Evolutionary conservation across 1,140 invertebrate genomes (phyloP).

Genomic region (Drepana arcuata): DNA sequence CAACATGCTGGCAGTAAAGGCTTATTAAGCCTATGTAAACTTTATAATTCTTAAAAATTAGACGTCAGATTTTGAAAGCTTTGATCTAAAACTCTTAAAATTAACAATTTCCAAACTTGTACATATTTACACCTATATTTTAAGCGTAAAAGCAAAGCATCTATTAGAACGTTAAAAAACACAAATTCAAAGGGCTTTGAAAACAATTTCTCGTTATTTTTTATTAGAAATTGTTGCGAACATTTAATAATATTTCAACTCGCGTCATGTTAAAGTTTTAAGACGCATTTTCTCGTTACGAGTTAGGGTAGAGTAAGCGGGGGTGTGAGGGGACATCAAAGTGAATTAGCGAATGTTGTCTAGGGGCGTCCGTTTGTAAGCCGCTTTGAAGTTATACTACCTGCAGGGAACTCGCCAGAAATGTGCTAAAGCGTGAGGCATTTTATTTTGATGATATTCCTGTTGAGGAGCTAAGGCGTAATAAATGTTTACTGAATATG

Average conservation of each 20-base stretch:
- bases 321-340: constrained; percentile 41
- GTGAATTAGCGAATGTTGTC: constrained; percentile 65
- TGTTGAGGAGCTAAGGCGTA: constrained; percentile 2
- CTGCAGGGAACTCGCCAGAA: constrained; percentile 37
- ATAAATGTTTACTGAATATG: background rate
- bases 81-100: too few species aligned
- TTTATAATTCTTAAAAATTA: background rate
- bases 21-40: too few species aligned
- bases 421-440: constrained; percentile 35
- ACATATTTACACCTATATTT: background rate
- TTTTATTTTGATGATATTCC: constrained; percentile 37
- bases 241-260: constrained; percentile 46
- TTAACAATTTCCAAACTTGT: too few species aligned
- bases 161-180: constrained; percentile 11
- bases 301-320: constrained; percentile 16
- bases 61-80: background rate
- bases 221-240: constrained; percentile 41
- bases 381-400: constrained; percentile 57
- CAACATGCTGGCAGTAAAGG: too few species aligned
- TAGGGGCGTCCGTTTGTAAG: constrained; percentile 59
- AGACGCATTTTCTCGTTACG: constrained; percentile 56
- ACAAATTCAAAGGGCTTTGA: constrained; percentile 19
- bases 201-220: constrained; percentile 36
- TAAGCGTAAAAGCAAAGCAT: too few species aligned
- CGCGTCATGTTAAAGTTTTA: constrained; percentile 47